phyloP scores from a whole-genome alignment of 2,888 invertebrate genomes.

The Ennomos quercinarius region DNA sequence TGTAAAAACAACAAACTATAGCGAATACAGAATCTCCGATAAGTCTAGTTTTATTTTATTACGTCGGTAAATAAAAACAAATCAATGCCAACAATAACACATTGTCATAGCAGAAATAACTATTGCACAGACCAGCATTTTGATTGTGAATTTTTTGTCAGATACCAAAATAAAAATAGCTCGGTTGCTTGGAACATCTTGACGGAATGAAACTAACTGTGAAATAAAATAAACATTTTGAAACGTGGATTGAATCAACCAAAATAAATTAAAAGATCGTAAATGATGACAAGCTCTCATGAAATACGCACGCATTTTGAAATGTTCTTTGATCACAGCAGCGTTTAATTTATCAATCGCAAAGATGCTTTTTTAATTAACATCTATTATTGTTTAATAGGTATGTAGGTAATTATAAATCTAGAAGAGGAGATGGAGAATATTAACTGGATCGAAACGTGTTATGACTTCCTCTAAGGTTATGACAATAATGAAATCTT shows the following conservation, averaged over 20 bases:
- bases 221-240: slow-evolving; percentile 30
- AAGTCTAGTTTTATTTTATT: slow-evolving; percentile 23
- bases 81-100: slow-evolving; percentile 33
- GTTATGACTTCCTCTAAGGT: no score
- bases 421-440: no score
- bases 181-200: slow-evolving; percentile 28
- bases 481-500: no score
- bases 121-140: slow-evolving; percentile 29
- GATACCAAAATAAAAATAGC: slow-evolving; percentile 30
- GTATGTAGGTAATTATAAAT: no score
- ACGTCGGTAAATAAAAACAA: slow-evolving; percentile 25
- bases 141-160: slow-evolving; percentile 38
- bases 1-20: slow-evolving; percentile 26
- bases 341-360: no score
- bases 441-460: no score
- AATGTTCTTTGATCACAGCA: slow-evolving; percentile 8
- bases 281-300: slow-evolving; percentile 4
- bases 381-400: no score
- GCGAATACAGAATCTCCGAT: slow-evolving; percentile 9
- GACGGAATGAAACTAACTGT: slow-evolving; percentile 25
- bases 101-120: slow-evolving; percentile 28
- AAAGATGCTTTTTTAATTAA: no score
- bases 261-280: slow-evolving; percentile 14
- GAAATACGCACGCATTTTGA: background rate
- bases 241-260: slow-evolving; percentile 31